Evolutionary conservation across 1,140 invertebrate genomes (phyloP), one percentile per base, ranked within the genome.

Genomic region (Bombus balteatus): DNA sequence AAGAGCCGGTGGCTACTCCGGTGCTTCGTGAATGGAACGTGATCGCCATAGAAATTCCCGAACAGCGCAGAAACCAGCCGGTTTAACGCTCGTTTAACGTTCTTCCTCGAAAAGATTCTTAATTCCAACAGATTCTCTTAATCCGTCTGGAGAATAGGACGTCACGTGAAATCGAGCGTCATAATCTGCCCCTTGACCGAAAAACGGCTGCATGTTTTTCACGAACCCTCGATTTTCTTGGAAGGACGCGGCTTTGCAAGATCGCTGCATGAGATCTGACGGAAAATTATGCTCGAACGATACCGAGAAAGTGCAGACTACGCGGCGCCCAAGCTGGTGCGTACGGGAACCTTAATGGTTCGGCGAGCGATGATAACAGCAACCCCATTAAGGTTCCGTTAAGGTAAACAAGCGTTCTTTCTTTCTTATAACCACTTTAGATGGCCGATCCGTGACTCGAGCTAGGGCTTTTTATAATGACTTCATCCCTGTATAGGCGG

Each of bases 401-500:
- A 87, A 86, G 81, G 62, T 62, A 89, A 87, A 85, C 85, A 88
- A 65, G 78, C 34, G n/a, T 18, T 70, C 28, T 62, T 41, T 71
- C 76, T 72, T 78, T 79, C 80, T 37, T 15, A 47, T 62, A 62
- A 70, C 28, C 57, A 68, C 73, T 75, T 79, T 76, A 81, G 82
- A 87, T 85, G 65, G 37, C n/a, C 6, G 32, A 81, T 81, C 62
- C 65, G 39, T 18, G 12, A 10, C 10, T 41, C 22, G 66, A 53
- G 32, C 66, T 53, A 74, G 32, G 59, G 74, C 53, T 85, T 86
- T 86, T 88, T 85, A 86, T 89, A 91, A 91, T 88, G 74, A 57
- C 86, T 91, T 91, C 81, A 91, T 91, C 82, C 81, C 86, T 34
- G 79, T 43, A 77, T 22, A 39, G 62, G 39, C 76, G 32, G 72